phyloP scores from a whole-genome alignment of 23 tunicate species.

The Clavelina lepadiformis region DNA sequence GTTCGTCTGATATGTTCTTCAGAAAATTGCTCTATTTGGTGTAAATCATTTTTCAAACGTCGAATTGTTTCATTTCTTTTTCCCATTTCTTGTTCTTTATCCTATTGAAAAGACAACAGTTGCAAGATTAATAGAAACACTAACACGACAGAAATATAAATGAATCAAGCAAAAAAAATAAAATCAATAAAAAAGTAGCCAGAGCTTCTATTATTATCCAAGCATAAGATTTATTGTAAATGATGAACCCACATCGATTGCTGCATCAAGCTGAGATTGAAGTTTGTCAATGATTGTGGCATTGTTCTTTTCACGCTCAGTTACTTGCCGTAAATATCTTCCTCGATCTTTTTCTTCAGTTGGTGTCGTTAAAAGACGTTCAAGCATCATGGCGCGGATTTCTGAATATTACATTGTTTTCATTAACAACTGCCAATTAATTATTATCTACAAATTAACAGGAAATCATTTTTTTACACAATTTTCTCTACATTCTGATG shows the following conservation, averaged over 20 bases:
- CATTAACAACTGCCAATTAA: too few relatives aligned
- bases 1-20: constrained; percentile 84
- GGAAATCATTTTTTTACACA: too few relatives aligned
- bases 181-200: too few relatives aligned
- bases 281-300: constrained; percentile 47
- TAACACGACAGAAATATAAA: too few relatives aligned
- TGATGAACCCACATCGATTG: constrained; percentile 49
- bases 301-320: constrained; percentile 70
- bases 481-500: too few relatives aligned
- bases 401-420: too few relatives aligned
- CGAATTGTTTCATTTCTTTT: constrained; percentile 75
- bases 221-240: too few relatives aligned
- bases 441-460: too few relatives aligned
- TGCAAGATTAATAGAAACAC: too few relatives aligned
- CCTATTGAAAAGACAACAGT: too few relatives aligned
- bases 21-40: constrained; percentile 91
- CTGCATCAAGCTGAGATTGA: constrained; percentile 86
- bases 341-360: constrained; percentile 72
- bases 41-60: constrained; percentile 78
- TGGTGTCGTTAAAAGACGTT: constrained; percentile 76
- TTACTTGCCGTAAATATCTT: constrained; percentile 56
- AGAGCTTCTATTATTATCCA: too few relatives aligned
- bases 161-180: too few relatives aligned
- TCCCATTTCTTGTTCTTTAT: constrained; percentile 83
- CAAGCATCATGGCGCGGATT: constrained; percentile 66